Evolutionary conservation across 2,888 invertebrate genomes (phyloP), one percentile per base, ranked within the genome.

Genomic region (Leptopilina syphax): DNA sequence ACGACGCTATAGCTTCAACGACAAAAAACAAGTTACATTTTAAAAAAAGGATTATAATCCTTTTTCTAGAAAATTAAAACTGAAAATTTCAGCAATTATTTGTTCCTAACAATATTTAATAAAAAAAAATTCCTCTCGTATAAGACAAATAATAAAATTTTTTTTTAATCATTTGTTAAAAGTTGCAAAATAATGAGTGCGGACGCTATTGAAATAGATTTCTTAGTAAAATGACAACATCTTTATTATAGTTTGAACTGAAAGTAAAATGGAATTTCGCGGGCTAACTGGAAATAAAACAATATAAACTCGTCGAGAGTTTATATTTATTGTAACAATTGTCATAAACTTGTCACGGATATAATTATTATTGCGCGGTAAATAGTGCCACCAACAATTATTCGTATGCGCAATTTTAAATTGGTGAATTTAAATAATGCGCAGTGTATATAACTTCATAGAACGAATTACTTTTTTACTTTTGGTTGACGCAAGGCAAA

Each of bases 211-310:
- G 18, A 63, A 63, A 63, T 7, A 41, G 44, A 67, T n/a, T 67
- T 67, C 67, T 67, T 7, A 44, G 67, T 44, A 67, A 44, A 67
- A 41, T 67, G 7, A 8, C 67, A 67, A 44, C n/a, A 66, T 65
- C 27, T 65, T 66, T 66, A 66, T 66, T 34, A 66, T 44, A 67
- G 66, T 67, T 67, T 13, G 2, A n/a, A 44, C 66, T 7, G n/a
- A 41, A 67, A 67, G 41, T 41, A 41, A 67, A 67, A 67, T 13
- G 66, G n/a, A 67, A 67, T 67, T 67, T 67, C n/a, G 44, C n/a
- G 41, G 18, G 13, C n/a, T 41, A 44, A 67, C 66, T 67, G 47
- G 47, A 47, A 68, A 50, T 24, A 47, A 68, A 24, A 67, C 47
- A 68, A 47, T 50, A 34, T 4, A 34, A 63, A 60, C 60, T 60